Evolutionary conservation across 1,140 invertebrate genomes (phyloP).

Genomic region (Anoplolepis gracilipes): DNA sequence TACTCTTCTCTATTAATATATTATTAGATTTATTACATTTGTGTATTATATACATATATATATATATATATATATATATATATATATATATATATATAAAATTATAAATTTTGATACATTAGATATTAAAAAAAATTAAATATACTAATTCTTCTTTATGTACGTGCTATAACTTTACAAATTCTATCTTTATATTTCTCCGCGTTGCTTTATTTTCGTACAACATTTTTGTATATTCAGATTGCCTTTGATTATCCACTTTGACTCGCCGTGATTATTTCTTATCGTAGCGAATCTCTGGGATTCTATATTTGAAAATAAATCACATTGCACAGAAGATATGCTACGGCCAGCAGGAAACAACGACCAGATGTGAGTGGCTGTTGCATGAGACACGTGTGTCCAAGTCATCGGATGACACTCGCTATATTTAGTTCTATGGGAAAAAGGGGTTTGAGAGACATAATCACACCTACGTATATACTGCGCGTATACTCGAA

Average conservation of each 20-base stretch:
- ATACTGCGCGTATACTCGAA: background rate
- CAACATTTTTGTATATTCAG: slow-evolving; percentile 34
- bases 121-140: background rate
- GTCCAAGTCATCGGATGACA: slow-evolving; percentile 73
- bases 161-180: background rate
- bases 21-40: background rate
- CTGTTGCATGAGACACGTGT: slow-evolving; percentile 71
- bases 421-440: slow-evolving; percentile 81
- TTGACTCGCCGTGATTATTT: slow-evolving; percentile 4
- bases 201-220: slow-evolving; percentile 27
- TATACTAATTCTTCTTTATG: background rate
- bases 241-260: slow-evolving; percentile 40
- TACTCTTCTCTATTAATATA: too few species aligned
- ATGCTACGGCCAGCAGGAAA: slow-evolving; percentile 66
- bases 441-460: slow-evolving; percentile 76
- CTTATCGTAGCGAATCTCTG: slow-evolving; percentile 61
- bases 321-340: slow-evolving; percentile 69
- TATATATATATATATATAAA: too few species aligned
- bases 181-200: background rate
- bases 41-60: background rate
- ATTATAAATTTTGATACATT: too few species aligned
- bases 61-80: too few species aligned
- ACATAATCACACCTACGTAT: slow-evolving; percentile 73
- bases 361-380: slow-evolving; percentile 70
- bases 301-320: slow-evolving; percentile 70